Percentiles rank a stretch among this genome's conserved stretches.
Evolutionary conservation across 2,797 vertebrate species (phyloP).

Genomic region (Adrianichthys oophorus): DNA sequence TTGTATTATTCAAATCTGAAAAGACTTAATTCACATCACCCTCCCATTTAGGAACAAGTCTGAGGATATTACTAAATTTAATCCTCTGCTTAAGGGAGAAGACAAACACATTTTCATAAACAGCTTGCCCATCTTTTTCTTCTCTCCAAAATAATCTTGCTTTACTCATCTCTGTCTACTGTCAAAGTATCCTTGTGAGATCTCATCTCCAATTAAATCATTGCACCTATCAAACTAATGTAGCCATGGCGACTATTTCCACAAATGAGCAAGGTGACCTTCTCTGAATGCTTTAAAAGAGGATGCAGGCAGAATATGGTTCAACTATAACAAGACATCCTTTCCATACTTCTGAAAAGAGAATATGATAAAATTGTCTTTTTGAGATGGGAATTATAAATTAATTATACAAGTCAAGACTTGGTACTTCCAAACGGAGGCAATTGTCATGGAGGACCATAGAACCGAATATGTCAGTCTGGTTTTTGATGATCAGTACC

Average conservation of each 20-base stretch:
- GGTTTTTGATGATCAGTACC: too few species aligned
- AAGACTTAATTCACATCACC: background rate
- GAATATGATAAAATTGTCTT: slow-evolving; percentile 35
- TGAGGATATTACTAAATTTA: background rate
- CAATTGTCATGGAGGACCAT: too few species aligned
- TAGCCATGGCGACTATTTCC: slow-evolving; percentile 73
- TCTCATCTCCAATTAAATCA: slow-evolving; percentile 72
- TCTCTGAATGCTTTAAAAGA: slow-evolving; percentile 53
- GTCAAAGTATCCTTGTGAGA: slow-evolving; percentile 65
- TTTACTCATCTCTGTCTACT: slow-evolving; percentile 29
- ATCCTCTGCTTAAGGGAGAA: slow-evolving; percentile 11
- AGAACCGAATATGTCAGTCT: too few species aligned
- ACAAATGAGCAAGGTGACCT: slow-evolving; percentile 73
- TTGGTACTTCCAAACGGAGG: slow-evolving; percentile 1
- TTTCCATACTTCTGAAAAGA: slow-evolving; percentile 34
- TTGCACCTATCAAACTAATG: slow-evolving; percentile 66
- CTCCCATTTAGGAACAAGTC: background rate
- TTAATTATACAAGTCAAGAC: slow-evolving; percentile 17
- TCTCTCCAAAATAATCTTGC: slow-evolving; percentile 16
- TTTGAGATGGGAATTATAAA: slow-evolving; percentile 12
- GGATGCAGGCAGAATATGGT: slow-evolving; percentile 55
- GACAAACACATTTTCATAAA: slow-evolving; percentile 19
- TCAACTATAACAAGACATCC: slow-evolving; percentile 36
- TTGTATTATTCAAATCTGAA: background rate
- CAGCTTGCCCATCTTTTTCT: slow-evolving; percentile 12